Percentiles rank a stretch among this genome's conserved stretches.
Conservation (phyloP, 2,113 vertebrate genomes). For the Epinephelus moara region DNA sequence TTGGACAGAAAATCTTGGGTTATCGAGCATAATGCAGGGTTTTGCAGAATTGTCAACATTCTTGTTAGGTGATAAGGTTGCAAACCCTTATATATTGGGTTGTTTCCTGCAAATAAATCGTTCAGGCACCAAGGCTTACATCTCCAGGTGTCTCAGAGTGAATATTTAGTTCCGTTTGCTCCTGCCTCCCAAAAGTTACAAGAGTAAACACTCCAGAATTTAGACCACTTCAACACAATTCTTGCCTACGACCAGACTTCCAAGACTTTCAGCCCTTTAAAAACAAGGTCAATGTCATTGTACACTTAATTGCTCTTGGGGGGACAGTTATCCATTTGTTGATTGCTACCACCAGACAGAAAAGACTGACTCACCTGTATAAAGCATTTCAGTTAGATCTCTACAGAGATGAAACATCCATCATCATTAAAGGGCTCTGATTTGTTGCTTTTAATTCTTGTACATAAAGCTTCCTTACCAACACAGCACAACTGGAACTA, state of each 20-base stretch:
- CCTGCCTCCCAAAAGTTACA: neutral
- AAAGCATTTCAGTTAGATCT: neutral
- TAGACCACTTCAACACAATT: neutral
- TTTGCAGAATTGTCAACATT: neutral
- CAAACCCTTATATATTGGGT: neutral
- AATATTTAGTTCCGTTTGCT: neutral
- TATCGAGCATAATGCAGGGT: neutral
- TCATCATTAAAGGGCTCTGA: neutral
- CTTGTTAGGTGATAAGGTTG: neutral
- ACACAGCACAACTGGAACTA: neutral
- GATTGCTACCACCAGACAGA: neutral
- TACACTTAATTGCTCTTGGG: neutral
- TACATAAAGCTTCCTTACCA: neutral
- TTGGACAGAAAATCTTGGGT: neutral
- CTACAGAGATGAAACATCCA: neutral
- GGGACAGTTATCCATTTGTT: neutral
- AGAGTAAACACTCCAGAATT: neutral
- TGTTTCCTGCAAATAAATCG: neutral
- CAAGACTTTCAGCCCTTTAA: neutral
- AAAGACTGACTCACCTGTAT: neutral
- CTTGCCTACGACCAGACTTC: neutral
- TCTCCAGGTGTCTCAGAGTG: neutral
- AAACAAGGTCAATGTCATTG: neutral
- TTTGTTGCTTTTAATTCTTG: neutral
- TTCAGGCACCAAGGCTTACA: neutral